Conservation (phyloP, 1,140 invertebrate species). For the Mizuhopecten yessoensis region DNA sequence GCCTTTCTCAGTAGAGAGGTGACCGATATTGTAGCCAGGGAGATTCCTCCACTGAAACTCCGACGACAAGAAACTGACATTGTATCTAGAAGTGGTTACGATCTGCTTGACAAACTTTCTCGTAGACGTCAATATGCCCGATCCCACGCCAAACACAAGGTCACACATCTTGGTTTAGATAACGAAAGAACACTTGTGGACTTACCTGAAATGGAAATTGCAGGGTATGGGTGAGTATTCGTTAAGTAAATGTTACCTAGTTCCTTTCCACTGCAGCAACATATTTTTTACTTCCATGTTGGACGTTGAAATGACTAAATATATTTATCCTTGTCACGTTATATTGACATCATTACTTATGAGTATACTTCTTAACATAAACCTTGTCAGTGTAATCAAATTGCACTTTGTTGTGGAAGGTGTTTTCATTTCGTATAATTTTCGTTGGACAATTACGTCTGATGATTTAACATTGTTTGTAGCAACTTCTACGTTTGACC, state of each 20-base stretch:
- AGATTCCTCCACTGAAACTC: background rate
- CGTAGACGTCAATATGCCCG: background rate
- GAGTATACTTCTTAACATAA: too few relatives aligned
- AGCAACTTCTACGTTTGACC: too few relatives aligned
- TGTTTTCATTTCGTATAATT: too few relatives aligned
- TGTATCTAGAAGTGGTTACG: constrained; percentile 5
- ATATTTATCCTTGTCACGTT: too few relatives aligned
- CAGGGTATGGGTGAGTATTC: constrained; percentile 5
- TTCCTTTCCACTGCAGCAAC: too few relatives aligned
- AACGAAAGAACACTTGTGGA: background rate
- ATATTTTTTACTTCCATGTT: too few relatives aligned
- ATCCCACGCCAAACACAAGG: background rate
- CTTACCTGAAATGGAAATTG: constrained; percentile 11
- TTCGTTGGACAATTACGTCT: too few relatives aligned
- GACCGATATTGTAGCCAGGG: background rate
- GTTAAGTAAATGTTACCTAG: background rate
- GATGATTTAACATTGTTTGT: too few relatives aligned
- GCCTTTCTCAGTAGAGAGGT: background rate
- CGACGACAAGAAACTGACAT: background rate
- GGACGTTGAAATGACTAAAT: too few relatives aligned
- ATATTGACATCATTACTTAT: too few relatives aligned
- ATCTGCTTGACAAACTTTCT: background rate
- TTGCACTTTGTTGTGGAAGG: too few relatives aligned
- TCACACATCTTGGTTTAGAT: background rate
- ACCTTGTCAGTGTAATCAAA: too few relatives aligned